Percentiles rank a stretch among this genome's conserved stretches.
These are phyloP conservation scores for Rhinogobio ventralis DNA, from an alignment of 2,797 vertebrate species.

Conservation along the genomic window DNA sequence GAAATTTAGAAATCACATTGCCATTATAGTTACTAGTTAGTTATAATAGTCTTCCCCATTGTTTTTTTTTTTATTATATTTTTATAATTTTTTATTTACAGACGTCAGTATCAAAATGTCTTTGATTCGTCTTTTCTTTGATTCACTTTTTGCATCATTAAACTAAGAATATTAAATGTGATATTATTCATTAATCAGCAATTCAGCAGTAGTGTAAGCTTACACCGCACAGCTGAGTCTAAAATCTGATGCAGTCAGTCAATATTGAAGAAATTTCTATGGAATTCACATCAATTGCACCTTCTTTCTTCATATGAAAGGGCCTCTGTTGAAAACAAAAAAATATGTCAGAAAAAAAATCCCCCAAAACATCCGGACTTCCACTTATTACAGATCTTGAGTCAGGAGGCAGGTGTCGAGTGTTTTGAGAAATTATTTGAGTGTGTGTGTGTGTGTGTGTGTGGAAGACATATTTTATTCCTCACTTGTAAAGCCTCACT, in stretches of 20 bases:
- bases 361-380: slow-evolving; percentile 25
- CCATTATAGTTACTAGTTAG: too few species aligned
- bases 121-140: neutral
- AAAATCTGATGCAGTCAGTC: slow-evolving; percentile 18
- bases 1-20: too few species aligned
- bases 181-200: slow-evolving; percentile 21
- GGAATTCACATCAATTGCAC: slow-evolving; percentile 25
- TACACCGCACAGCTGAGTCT: slow-evolving; percentile 10
- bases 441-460: slow-evolving; percentile 39
- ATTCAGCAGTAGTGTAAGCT: neutral
- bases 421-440: slow-evolving; percentile 73
- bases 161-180: neutral
- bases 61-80: neutral
- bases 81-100: too few species aligned
- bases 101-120: neutral
- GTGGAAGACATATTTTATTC: slow-evolving; percentile 67
- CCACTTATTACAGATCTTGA: slow-evolving; percentile 48
- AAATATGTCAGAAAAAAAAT: neutral
- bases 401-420: slow-evolving; percentile 78
- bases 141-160: neutral
- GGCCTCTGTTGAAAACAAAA: slow-evolving; percentile 13
- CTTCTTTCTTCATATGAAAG: slow-evolving; percentile 40
- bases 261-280: slow-evolving; percentile 18
- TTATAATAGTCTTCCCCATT: neutral
- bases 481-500: slow-evolving; percentile 67